These are phyloP conservation scores for Danio kyathit DNA, from an alignment of 2,797 vertebrate species.

Conservation along the genomic window DNA sequence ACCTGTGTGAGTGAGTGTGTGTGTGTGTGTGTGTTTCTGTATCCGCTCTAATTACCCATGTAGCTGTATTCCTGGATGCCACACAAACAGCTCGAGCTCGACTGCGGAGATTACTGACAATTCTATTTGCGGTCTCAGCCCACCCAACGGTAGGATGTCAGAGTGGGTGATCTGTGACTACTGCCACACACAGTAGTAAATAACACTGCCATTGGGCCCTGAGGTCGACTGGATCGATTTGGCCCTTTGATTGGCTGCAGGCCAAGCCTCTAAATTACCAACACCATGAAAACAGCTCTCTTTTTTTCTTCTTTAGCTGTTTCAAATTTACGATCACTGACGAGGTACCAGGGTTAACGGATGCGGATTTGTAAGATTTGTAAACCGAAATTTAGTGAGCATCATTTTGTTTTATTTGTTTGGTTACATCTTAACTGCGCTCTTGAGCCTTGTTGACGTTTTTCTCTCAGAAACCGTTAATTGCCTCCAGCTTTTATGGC, in stretches of 20 bases:
- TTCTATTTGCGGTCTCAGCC: conserved; percentile 78
- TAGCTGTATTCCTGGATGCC: conserved; percentile 16
- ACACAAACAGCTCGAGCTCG: conserved; percentile 42
- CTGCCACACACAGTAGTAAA: conserved; percentile 81
- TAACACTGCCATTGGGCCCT: conserved; percentile 74
- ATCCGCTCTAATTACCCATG: conserved; percentile 36
- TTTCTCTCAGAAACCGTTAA: conserved; percentile 66
- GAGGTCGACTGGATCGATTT: conserved; percentile 75
- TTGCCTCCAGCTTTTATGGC: conserved; percentile 67
- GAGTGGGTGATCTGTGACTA: conserved; percentile 87
- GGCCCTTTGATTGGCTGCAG: conserved; percentile 75
- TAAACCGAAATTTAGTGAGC: conserved; percentile 60
- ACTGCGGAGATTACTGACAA: conserved; percentile 71
- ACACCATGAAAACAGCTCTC: conserved; percentile 75
- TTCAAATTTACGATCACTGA: conserved; percentile 45
- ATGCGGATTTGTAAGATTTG: conserved; percentile 52
- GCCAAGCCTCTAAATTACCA: conserved; percentile 81
- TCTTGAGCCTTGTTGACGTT: conserved; percentile 64
- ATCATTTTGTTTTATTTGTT: conserved; percentile 65
- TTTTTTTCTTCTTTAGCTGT: conserved; percentile 62
- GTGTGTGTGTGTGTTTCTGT: conserved; percentile 31
- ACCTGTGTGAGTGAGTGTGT: conserved; percentile 23
- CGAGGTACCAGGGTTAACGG: conserved; percentile 58
- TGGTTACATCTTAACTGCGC: conserved; percentile 59
- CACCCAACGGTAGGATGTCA: conserved; percentile 80